These are phyloP conservation scores for Borostomias antarcticus DNA, from an alignment of 2,797 vertebrate genomes.

Conservation along the genomic window DNA sequence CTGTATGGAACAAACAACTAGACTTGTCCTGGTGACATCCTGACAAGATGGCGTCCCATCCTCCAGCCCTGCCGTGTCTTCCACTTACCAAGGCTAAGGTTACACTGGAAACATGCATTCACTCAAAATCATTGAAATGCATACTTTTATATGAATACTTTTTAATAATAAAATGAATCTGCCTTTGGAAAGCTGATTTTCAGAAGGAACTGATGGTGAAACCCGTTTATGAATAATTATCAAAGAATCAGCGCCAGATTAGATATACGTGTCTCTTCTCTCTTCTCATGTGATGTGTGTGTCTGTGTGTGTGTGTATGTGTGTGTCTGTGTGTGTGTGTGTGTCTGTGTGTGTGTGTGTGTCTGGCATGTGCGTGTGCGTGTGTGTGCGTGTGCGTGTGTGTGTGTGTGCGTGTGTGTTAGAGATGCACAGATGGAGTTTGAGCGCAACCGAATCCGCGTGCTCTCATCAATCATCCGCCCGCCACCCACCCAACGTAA, in stretches of 20 bases:
- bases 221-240: constrained; percentile 60
- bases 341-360: constrained; percentile 2
- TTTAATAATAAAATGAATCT: not conserved
- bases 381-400: constrained; percentile 20
- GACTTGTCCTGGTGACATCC: too few species aligned
- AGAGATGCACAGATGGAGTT: too few species aligned
- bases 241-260: constrained; percentile 69
- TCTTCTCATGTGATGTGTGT: constrained; percentile 4
- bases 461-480: too few species aligned
- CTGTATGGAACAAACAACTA: too few species aligned
- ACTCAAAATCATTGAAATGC: too few species aligned
- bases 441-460: too few species aligned
- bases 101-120: too few species aligned
- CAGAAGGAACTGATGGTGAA: constrained; percentile 35
- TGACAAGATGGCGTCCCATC: too few species aligned
- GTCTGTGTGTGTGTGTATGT: constrained; percentile 18
- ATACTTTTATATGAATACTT: too few species aligned
- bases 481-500: too few species aligned
- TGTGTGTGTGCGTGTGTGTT: constrained; percentile 17
- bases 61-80: too few species aligned
- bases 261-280: constrained; percentile 49
- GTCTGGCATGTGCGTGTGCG: constrained; percentile 20
- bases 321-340: constrained; percentile 13
- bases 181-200: not conserved
- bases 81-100: too few species aligned